Conservation (phyloP, 2,797 vertebrate genomes). For the Microctenopoma stevenorrisi region DNA sequence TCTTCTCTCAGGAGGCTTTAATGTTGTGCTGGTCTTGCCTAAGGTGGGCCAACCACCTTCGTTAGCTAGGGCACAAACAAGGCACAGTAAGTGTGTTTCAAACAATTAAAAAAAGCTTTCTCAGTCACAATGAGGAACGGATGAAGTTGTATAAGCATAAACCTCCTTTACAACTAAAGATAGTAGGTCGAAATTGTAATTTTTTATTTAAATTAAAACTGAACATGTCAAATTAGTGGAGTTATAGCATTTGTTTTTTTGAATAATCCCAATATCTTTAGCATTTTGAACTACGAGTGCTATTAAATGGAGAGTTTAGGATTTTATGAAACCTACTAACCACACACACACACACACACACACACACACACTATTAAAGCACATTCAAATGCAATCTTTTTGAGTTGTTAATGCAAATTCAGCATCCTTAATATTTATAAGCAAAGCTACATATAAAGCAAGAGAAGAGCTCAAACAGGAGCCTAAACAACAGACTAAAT, state of each 20-base stretch:
- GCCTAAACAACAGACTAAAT: neutral
- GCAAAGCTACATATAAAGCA: neutral
- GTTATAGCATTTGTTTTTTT: neutral
- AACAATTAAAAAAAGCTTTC: slow-evolving; percentile 1
- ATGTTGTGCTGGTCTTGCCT: slow-evolving; percentile 83
- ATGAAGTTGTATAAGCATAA: slow-evolving; percentile 7
- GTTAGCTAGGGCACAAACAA: slow-evolving; percentile 81
- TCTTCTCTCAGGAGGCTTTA: slow-evolving; percentile 92
- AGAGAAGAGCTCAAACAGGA: neutral
- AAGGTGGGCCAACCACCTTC: slow-evolving; percentile 90
- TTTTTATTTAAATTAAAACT: neutral
- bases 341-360: no score
- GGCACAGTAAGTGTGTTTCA: slow-evolving; percentile 41
- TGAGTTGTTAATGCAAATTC: neutral
- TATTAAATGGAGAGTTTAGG: slow-evolving; percentile 56
- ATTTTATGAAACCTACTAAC: slow-evolving; percentile 66
- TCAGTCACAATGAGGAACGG: neutral
- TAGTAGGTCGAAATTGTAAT: slow-evolving; percentile 40
- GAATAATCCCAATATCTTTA: slow-evolving; percentile 1
- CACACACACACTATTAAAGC: slow-evolving; percentile 10
- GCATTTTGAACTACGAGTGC: slow-evolving; percentile 52
- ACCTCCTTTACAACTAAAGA: slow-evolving; percentile 9
- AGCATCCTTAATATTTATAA: neutral
- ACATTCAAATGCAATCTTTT: neutral
- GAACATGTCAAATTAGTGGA: neutral